phyloP scores from a whole-genome alignment of 2,113 vertebrate genomes.

The Neolamprologus devosi region DNA sequence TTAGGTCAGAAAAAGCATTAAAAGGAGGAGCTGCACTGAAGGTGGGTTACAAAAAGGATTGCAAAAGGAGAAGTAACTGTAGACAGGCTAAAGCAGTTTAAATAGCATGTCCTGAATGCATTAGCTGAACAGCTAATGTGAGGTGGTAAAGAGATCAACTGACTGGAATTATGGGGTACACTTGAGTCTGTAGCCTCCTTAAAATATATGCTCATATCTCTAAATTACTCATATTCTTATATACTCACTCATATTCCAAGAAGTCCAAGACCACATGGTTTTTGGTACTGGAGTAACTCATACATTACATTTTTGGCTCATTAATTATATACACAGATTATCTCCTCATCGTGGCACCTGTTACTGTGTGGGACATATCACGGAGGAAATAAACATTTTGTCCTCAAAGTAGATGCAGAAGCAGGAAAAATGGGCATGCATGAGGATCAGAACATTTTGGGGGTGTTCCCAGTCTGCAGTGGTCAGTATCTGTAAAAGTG shows the following conservation, averaged over 20 bases:
- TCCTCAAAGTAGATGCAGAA: background rate
- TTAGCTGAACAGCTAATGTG: background rate
- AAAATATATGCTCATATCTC: background rate
- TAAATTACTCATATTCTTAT: background rate
- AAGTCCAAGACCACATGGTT: background rate
- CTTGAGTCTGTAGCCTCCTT: background rate
- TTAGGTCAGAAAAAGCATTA: background rate
- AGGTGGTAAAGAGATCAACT: background rate
- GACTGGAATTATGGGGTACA: background rate
- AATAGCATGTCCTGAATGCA: background rate
- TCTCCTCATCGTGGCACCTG: background rate
- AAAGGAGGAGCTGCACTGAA: background rate
- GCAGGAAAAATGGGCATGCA: background rate
- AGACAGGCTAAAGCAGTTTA: background rate
- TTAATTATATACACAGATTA: background rate
- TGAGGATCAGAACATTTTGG: background rate
- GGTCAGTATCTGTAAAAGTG: background rate
- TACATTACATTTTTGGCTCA: background rate
- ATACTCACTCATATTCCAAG: background rate
- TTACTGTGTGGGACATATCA: background rate
- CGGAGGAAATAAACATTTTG: background rate
- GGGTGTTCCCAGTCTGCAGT: background rate
- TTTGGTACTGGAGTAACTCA: background rate
- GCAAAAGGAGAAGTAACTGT: background rate
- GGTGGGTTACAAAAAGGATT: background rate